A percentile compares a stretch with the other conserved stretches of the same genome.
Conservation (phyloP, 2,797 vertebrate species). For the Clamator glandarius region DNA sequence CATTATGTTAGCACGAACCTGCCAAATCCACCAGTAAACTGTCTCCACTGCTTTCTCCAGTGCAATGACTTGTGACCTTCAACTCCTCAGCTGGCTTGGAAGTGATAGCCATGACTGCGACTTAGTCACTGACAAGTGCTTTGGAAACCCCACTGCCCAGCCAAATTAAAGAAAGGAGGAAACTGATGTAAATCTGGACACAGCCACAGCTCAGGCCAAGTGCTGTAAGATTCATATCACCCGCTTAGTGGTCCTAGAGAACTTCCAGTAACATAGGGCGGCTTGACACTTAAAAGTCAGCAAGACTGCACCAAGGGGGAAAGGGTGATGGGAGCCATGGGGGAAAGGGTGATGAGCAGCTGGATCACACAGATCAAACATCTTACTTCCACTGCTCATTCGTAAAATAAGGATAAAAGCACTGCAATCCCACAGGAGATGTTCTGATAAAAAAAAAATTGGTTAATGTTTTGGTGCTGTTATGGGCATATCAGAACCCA, state of each 20-base stretch:
- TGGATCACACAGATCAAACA: fast-evolving
- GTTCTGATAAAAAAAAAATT: not conserved
- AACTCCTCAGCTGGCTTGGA: not conserved
- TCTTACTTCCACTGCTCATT: not conserved
- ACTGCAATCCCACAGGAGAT: not conserved
- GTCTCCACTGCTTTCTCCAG: not conserved
- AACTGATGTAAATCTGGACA: not conserved
- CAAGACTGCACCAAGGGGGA: not conserved
- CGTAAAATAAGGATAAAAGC: not conserved
- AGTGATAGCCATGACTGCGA: not conserved
- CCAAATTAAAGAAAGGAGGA: not conserved
- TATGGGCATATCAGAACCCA: not conserved
- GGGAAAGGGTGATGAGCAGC: not conserved
- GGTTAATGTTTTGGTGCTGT: not conserved
- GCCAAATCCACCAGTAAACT: not conserved
- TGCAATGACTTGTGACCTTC: not conserved
- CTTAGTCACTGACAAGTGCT: not conserved
- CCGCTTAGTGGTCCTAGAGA: not conserved
- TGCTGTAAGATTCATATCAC: not conserved
- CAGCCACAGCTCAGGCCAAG: not conserved
- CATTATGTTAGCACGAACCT: not conserved
- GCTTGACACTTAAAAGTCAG: not conserved
- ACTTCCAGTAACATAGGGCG: not conserved
- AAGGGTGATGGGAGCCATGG: too few species aligned
- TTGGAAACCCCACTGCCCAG: not conserved